Evolutionary conservation across 2,113 vertebrate species (phyloP), one percentile per base, ranked within the genome.

Genomic region (Grammomys surdaster): DNA sequence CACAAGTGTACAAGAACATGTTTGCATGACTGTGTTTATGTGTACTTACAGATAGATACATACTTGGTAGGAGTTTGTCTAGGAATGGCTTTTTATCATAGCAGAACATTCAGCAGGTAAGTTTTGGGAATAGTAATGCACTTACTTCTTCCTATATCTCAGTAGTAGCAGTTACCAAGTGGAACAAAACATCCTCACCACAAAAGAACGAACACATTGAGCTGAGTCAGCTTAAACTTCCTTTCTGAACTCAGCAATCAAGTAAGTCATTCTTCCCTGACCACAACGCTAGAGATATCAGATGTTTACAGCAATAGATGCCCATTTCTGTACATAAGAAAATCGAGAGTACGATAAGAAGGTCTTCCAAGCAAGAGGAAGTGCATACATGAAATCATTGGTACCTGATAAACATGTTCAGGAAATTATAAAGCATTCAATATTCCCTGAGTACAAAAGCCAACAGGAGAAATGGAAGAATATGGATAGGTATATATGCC

Each of bases 171-270:
- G 28, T 82, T 81, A 67, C 31, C 20, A 88, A 88, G 43, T 80
- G 8, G 69, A 91, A 36, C 20, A 77, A 77, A 82, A 84, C 20
- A 56, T 46, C 17, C 58, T 88, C 58, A 65, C 24, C 60, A 88
- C 36, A 19, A 9, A 91, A 76, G 40, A 93, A 72, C 5, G 16
- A 43, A 20, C 60, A 70, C 3, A 77, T 69, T 81, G 81, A 20
- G 48, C 69, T 70, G 51, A 31, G 36, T 77, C 58, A 81, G 31
- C 58, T 78, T 40, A 58, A 13, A 13, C 67, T 78, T 92, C 17
- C 46, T 94, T 78, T 58, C 36, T 80, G 90, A 90, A 86, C n/a
- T 95, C 54, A 89, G 12, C n/a, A 89, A 20, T 89, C 80, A 75
- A 26, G 9, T 51, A 95, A 92, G 58, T 81, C 46, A 78, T 40